Evolutionary conservation across 1,140 invertebrate genomes (phyloP).

Genomic region (Drosophila sucinea): DNA sequence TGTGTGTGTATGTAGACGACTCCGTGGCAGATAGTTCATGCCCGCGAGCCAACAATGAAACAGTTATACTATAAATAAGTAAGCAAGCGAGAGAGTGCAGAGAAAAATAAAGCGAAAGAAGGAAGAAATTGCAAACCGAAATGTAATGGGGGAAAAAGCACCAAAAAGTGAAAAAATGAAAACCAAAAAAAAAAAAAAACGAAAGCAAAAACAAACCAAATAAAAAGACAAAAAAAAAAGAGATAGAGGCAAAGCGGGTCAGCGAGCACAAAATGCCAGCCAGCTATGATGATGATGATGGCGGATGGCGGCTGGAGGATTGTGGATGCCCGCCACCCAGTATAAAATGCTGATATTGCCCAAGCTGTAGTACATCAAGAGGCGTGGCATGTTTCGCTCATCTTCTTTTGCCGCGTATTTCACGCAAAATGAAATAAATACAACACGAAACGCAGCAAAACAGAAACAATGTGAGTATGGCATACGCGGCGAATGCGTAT

Average conservation of each 20-base stretch:
- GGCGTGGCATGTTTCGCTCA: conserved; percentile 17
- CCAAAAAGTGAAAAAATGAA: conserved; percentile 31
- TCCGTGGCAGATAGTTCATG: conserved; percentile 65
- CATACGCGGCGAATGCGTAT: conserved; percentile 58
- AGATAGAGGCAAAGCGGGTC: conserved; percentile 61
- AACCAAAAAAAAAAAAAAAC: conserved; percentile 1
- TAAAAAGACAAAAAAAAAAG: not conserved
- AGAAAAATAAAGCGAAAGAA: not conserved
- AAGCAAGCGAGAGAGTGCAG: conserved; percentile 39
- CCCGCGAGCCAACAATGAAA: conserved; percentile 76
- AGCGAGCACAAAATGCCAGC: conserved; percentile 75
- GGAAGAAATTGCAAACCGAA: conserved; percentile 61
- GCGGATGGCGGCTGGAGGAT: conserved; percentile 62
- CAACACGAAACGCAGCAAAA: conserved; percentile 31
- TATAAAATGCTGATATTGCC: conserved; percentile 79
- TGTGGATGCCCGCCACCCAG: conserved; percentile 60
- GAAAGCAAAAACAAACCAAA: conserved; percentile 5
- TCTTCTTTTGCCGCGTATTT: conserved; percentile 49
- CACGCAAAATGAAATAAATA: conserved; percentile 66
- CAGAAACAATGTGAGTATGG: conserved; percentile 40
- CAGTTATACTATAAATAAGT: conserved; percentile 81
- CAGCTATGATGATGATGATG: conserved; percentile 61
- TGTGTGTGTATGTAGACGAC: conserved; percentile 19
- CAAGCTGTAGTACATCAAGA: conserved; percentile 44
- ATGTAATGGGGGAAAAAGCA: conserved; percentile 76